A percentile compares a stretch with the other conserved stretches of the same genome.
Conservation (phyloP, 2,797 vertebrate genomes). For the Coendou prehensilis region DNA sequence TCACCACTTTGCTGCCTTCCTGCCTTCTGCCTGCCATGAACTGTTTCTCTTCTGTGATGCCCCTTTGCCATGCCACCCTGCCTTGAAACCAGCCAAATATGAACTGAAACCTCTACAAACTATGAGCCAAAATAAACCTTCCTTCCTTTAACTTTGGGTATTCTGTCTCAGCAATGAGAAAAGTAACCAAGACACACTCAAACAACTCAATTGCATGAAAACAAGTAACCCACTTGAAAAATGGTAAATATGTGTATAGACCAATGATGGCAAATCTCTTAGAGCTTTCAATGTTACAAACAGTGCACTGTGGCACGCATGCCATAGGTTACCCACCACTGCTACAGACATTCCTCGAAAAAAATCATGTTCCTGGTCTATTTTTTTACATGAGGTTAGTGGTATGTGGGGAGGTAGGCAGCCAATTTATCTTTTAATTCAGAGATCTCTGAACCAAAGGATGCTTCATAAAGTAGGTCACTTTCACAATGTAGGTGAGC, state of each 20-base stretch:
- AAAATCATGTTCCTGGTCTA: neutral
- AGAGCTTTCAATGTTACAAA: neutral
- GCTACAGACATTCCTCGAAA: neutral
- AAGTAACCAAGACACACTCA: neutral
- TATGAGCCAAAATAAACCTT: neutral
- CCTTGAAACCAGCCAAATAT: neutral
- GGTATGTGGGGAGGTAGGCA: neutral
- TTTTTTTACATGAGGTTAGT: neutral
- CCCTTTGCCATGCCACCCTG: neutral
- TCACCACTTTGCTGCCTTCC: neutral
- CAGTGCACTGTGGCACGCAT: neutral
- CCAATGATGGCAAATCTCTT: neutral
- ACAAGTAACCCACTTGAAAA: neutral
- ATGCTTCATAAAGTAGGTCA: neutral
- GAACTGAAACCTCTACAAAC: neutral
- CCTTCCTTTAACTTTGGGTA: neutral
- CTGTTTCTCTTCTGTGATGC: neutral
- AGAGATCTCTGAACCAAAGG: neutral
- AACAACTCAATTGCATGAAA: neutral
- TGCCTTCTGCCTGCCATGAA: neutral
- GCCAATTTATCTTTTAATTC: neutral
- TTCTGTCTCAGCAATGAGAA: neutral
- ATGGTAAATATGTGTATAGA: neutral
- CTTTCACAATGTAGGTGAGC: neutral
- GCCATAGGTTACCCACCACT: neutral